Conservation (phyloP, 2,113 vertebrate species). For the Protomyctophum bolini region DNA sequence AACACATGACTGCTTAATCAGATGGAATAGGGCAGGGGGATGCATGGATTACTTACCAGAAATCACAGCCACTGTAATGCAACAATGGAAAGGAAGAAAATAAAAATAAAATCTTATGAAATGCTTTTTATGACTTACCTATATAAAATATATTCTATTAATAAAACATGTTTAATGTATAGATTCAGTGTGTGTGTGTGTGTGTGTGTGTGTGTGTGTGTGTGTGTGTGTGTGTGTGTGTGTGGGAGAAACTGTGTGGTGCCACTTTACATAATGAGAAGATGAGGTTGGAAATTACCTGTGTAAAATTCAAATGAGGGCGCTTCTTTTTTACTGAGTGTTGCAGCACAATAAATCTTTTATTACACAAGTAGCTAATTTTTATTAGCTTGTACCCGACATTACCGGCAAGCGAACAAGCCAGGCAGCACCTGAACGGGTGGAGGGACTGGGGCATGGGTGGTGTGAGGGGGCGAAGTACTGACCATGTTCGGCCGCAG, state of each 20-base stretch:
- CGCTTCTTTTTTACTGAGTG: conserved; percentile 53
- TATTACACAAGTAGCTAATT: conserved; percentile 70
- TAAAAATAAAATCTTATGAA: conserved; percentile 2
- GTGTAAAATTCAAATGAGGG: conserved; percentile 55
- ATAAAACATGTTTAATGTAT: too few relatives aligned
- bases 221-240: neutral
- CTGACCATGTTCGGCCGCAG: conserved; percentile 93
- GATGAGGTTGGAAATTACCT: conserved; percentile 54
- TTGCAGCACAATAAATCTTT: conserved; percentile 73
- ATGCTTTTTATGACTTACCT: too few relatives aligned
- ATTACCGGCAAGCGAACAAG: conserved; percentile 54
- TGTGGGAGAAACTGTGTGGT: conserved; percentile 11
- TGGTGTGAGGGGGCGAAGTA: conserved; percentile 50
- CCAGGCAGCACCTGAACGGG: conserved; percentile 14
- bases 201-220: neutral
- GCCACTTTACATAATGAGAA: conserved; percentile 37
- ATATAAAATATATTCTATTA: too few relatives aligned
- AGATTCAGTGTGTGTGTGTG: neutral
- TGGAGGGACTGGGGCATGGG: neutral
- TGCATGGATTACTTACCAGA: conserved; percentile 64
- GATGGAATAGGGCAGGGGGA: neutral
- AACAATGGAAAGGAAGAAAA: conserved; percentile 37
- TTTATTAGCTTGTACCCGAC: conserved; percentile 79
- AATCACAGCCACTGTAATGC: conserved; percentile 64
- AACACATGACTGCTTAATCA: neutral